Evolutionary conservation across 1,140 invertebrate species (phyloP).

Genomic region (Campoletis sonorensis): DNA sequence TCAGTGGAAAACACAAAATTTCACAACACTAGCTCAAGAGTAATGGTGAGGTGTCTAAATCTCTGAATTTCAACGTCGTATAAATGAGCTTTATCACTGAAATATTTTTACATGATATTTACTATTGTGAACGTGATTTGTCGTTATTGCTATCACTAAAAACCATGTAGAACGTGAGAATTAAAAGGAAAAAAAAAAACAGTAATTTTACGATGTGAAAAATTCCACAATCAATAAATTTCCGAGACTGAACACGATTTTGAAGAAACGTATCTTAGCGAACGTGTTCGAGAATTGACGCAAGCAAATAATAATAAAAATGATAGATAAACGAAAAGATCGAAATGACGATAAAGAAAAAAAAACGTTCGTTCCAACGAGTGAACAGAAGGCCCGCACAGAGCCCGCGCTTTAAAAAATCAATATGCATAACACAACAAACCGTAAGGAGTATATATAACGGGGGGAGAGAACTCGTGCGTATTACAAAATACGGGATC

Average conservation of each 20-base stretch:
- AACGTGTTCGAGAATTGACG: background rate
- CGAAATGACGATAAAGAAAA: constrained; percentile 32
- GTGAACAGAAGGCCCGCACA: constrained; percentile 1
- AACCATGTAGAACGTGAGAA: too few species aligned
- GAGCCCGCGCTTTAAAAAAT: constrained; percentile 62
- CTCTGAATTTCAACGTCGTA: background rate
- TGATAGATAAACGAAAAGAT: background rate
- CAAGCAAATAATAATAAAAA: constrained; percentile 12
- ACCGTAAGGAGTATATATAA: constrained; percentile 3
- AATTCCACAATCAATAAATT: too few species aligned
- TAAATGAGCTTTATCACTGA: background rate
- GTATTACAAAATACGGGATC: constrained; percentile 33
- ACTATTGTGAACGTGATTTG: too few species aligned
- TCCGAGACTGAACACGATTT: too few species aligned
- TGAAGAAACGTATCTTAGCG: too few species aligned
- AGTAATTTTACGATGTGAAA: too few species aligned
- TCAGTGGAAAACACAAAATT: constrained; percentile 32
- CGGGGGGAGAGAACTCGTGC: constrained; percentile 1
- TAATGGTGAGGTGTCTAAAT: background rate
- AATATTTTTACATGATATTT: too few species aligned
- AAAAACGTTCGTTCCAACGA: constrained; percentile 2
- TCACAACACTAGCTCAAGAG: background rate
- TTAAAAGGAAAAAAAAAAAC: too few species aligned
- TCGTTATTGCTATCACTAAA: too few species aligned
- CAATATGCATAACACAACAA: constrained; percentile 66